phyloP scores from a whole-genome alignment of 2,113 vertebrate species.

The Rhinopithecus roxellana region DNA sequence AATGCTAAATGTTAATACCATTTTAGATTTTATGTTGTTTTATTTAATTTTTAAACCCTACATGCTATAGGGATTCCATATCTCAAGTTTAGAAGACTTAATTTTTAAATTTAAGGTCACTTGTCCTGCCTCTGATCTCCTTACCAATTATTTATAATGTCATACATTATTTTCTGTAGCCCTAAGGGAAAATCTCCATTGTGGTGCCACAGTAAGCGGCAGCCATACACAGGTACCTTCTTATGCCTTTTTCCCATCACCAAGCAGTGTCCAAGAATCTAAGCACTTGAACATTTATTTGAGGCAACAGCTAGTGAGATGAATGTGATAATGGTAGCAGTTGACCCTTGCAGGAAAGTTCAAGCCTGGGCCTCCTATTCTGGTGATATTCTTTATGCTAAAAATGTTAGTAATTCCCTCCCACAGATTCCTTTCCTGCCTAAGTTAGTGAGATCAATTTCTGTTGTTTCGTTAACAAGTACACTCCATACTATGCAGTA shows the following conservation, averaged over 20 bases:
- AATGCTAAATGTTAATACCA: neutral
- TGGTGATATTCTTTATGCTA: neutral
- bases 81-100: neutral
- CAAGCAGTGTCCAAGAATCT: slow-evolving; percentile 41
- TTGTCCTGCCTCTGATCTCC: neutral
- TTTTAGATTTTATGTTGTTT: neutral
- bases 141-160: neutral
- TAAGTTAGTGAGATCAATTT: neutral
- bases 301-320: neutral
- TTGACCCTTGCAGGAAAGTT: neutral
- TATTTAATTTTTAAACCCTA: neutral
- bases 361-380: neutral
- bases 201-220: neutral
- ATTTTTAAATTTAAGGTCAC: neutral
- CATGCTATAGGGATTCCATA: neutral
- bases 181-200: neutral
- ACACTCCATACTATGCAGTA: neutral
- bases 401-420: neutral
- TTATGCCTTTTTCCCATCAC: slow-evolving; percentile 32
- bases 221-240: slow-evolving; percentile 32
- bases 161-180: neutral
- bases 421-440: neutral
- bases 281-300: slow-evolving; percentile 58
- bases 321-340: slow-evolving; percentile 47
- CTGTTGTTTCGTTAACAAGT: neutral